Conservation (phyloP, 1,140 invertebrate genomes). For the Musca domestica region DNA sequence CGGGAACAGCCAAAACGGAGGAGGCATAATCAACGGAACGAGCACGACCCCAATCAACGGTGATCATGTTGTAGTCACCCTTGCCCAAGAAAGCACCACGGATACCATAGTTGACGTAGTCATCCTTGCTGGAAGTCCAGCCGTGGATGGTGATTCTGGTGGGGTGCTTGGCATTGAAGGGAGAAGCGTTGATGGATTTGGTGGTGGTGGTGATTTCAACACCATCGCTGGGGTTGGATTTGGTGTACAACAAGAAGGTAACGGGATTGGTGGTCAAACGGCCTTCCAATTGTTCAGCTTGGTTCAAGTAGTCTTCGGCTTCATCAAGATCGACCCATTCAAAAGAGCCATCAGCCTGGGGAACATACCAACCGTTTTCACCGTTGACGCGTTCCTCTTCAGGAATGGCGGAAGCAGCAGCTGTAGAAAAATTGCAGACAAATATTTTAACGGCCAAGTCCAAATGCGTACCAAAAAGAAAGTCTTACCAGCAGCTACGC, state of each 20-base stretch:
- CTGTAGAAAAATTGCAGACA: constrained; percentile 27
- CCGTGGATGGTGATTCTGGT: constrained; percentile 50
- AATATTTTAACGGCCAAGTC: not conserved
- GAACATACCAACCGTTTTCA: constrained; percentile 49
- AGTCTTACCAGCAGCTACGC: not conserved
- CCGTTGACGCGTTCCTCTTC: constrained; percentile 41
- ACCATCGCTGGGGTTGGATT: constrained; percentile 35
- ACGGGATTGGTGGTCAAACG: constrained; percentile 36
- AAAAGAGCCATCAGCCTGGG: constrained; percentile 39
- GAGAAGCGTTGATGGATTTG: constrained; percentile 35
- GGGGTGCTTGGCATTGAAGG: constrained; percentile 39
- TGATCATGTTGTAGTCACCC: constrained; percentile 60
- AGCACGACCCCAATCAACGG: constrained; percentile 59
- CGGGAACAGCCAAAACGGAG: constrained; percentile 55
- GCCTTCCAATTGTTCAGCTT: constrained; percentile 24
- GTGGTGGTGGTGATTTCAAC: constrained; percentile 36
- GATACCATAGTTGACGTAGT: constrained; percentile 39
- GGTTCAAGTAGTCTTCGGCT: constrained; percentile 34
- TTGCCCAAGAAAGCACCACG: constrained; percentile 54
- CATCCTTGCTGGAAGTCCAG: constrained; percentile 42
- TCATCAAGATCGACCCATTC: constrained; percentile 43
- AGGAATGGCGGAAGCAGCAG: constrained; percentile 25
- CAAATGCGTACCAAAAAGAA: not conserved
- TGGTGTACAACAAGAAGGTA: constrained; percentile 43
- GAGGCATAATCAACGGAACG: constrained; percentile 53